Evolutionary conservation across 1,140 invertebrate genomes (phyloP).

Genomic region (Chironomus striatipennis): DNA sequence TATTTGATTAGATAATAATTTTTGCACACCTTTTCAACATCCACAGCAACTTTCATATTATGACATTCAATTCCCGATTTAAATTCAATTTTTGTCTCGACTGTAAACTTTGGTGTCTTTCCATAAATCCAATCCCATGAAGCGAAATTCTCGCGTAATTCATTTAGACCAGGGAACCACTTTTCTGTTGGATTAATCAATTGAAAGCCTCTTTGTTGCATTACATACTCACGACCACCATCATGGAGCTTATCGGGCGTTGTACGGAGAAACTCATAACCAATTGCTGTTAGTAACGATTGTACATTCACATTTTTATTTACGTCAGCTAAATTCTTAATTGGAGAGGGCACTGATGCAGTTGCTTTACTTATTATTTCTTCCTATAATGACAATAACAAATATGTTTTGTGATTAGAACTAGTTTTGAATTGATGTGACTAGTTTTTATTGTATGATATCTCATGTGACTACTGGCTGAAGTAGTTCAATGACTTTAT

Average conservation of each 20-base stretch:
- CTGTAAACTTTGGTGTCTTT: conserved; percentile 76
- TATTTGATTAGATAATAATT: background rate
- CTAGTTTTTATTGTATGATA: background rate
- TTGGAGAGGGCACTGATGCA: conserved; percentile 64
- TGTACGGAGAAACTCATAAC: conserved; percentile 73
- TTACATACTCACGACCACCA: conserved; percentile 54
- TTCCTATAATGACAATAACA: conserved; percentile 39
- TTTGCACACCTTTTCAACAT: conserved; percentile 36
- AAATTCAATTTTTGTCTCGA: conserved; percentile 41
- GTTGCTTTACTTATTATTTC: conserved; percentile 73
- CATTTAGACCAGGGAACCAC: conserved; percentile 71
- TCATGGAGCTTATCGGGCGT: conserved; percentile 54
- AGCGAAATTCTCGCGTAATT: conserved; percentile 54
- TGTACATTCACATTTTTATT: conserved; percentile 59
- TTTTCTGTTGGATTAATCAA: conserved; percentile 77
- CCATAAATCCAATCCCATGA: conserved; percentile 86
- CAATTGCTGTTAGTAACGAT: conserved; percentile 59
- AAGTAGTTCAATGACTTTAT: too few species aligned
- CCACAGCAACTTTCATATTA: conserved; percentile 34
- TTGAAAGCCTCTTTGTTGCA: conserved; percentile 68
- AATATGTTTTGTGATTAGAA: background rate
- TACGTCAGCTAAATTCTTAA: conserved; percentile 67
- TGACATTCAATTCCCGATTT: conserved; percentile 32
- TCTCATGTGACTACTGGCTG: background rate
- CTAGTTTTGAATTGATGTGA: background rate